These are phyloP conservation scores for Hydropotes inermis DNA, from an alignment of 2,113 vertebrate species.

Conservation along the genomic window DNA sequence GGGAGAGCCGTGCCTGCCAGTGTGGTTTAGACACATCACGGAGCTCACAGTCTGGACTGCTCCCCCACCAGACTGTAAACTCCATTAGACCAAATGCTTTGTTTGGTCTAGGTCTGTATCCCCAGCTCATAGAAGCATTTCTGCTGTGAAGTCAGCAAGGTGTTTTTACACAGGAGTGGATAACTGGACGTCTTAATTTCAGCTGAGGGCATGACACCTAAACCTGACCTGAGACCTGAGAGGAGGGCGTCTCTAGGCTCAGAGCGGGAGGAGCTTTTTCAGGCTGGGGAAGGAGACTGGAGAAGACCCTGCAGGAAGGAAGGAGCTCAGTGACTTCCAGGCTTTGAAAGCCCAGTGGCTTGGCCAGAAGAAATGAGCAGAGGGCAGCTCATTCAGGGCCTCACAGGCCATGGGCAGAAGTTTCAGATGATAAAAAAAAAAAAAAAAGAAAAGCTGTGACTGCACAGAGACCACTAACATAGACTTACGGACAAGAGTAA, in stretches of 20 bases:
- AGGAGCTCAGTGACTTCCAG: background rate
- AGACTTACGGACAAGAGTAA: background rate
- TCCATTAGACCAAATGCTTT: background rate
- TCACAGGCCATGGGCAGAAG: background rate
- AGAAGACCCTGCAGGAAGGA: background rate
- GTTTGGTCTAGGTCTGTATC: background rate
- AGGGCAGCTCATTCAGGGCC: background rate
- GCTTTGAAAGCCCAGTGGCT: no score
- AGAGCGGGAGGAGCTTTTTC: background rate
- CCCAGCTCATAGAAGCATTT: background rate
- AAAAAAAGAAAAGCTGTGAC: background rate
- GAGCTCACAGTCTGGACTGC: background rate
- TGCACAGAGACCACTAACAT: background rate
- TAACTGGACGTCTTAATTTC: background rate
- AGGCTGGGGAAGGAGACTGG: background rate
- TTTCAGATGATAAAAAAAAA: background rate
- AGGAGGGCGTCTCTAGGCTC: background rate
- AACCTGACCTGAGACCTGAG: background rate
- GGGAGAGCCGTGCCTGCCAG: background rate
- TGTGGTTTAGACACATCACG: background rate
- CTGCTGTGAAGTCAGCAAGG: background rate
- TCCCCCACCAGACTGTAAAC: background rate
- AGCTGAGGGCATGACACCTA: background rate
- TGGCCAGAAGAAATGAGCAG: background rate
- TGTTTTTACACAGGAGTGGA: background rate